These are phyloP conservation scores for Acrocephalus arundinaceus DNA, from an alignment of 2,113 vertebrate species.

Conservation along the genomic window DNA sequence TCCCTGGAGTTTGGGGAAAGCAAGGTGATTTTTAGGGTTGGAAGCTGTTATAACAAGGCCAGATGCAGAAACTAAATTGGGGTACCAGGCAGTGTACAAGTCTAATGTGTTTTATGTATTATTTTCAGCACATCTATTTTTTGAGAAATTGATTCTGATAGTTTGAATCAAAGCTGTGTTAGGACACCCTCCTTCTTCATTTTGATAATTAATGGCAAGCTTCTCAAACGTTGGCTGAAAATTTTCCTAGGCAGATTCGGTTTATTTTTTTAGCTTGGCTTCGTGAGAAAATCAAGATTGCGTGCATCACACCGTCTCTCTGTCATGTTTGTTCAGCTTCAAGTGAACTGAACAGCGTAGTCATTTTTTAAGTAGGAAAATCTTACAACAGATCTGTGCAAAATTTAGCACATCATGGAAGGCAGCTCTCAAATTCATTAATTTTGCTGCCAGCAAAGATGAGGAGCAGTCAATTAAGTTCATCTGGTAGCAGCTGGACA, in stretches of 20 bases:
- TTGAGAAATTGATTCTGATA: background rate
- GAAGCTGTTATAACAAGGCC: background rate
- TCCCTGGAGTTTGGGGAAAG: background rate
- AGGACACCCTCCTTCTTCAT: slow-evolving; percentile 16
- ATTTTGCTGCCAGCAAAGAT: background rate
- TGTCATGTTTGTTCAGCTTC: slow-evolving; percentile 56
- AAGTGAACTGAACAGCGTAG: background rate
- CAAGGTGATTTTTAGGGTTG: background rate
- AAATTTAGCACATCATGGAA: background rate
- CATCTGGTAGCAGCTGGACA: background rate
- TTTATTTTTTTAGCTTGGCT: background rate
- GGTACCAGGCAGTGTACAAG: background rate
- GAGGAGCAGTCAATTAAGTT: background rate
- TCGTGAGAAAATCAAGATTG: slow-evolving; percentile 59
- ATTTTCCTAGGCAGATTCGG: background rate
- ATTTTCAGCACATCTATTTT: background rate
- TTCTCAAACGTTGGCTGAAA: slow-evolving; percentile 19
- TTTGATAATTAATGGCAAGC: slow-evolving; percentile 12
- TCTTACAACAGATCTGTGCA: background rate
- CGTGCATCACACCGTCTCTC: slow-evolving; percentile 21
- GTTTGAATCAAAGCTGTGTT: background rate
- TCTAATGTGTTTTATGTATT: background rate
- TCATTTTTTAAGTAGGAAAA: background rate
- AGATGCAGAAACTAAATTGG: background rate
- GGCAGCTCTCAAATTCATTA: background rate